These are phyloP conservation scores for Acrocyrtus sp. DNA, from an alignment of 2,888 invertebrate species.

Conservation along the genomic window DNA sequence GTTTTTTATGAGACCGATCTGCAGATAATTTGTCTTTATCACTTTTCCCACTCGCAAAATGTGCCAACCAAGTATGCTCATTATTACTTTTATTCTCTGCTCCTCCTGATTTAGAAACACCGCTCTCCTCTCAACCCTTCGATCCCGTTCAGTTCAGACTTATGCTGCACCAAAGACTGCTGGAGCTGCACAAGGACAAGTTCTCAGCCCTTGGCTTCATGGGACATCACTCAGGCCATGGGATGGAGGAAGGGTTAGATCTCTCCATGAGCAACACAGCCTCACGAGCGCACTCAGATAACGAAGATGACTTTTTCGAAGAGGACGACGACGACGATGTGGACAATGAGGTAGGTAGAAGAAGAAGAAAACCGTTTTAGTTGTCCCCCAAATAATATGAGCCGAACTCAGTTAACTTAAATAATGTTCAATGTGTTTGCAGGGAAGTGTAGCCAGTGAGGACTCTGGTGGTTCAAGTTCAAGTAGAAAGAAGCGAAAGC, in stretches of 20 bases:
- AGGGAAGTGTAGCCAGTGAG: constrained; percentile 63
- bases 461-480: constrained; percentile 61
- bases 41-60: too few species aligned
- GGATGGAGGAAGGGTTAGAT: constrained; percentile 86
- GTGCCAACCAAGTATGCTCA: too few species aligned
- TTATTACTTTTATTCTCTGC: too few species aligned
- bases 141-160: constrained; percentile 93
- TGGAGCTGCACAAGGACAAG: constrained; percentile 87
- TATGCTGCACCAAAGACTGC: constrained; percentile 86
- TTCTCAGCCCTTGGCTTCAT: constrained; percentile 72
- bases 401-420: too few species aligned
- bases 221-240: constrained; percentile 68
- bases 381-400: too few species aligned
- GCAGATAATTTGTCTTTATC: too few species aligned
- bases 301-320: constrained; percentile 83
- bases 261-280: constrained; percentile 78
- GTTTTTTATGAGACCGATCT: too few species aligned
- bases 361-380: too few species aligned
- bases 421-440: too few species aligned
- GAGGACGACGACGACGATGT: constrained; percentile 81
- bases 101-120: constrained; percentile 54
- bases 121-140: constrained; percentile 69
- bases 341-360: constrained; percentile 66
- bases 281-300: constrained; percentile 81
- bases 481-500: constrained; percentile 62